A percentile compares a stretch with the other conserved stretches of the same genome.
These are phyloP conservation scores for Drosophila bipectinata DNA, from an alignment of 1,140 invertebrate species.

Conservation along the genomic window DNA sequence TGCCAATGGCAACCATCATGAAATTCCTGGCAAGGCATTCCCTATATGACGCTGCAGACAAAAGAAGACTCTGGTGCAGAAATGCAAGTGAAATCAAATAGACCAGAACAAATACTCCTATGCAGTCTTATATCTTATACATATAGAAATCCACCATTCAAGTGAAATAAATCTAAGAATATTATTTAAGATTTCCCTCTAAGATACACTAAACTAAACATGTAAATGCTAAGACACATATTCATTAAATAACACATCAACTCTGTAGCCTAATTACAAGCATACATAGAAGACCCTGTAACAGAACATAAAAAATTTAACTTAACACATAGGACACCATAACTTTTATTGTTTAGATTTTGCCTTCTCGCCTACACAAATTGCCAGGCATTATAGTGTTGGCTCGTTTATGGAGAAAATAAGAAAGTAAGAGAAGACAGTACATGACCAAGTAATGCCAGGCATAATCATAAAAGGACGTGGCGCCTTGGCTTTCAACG, in stretches of 20 bases:
- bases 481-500: conserved; percentile 31
- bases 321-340: background rate
- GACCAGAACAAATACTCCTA: conserved; percentile 11
- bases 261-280: background rate
- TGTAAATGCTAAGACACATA: background rate
- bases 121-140: background rate
- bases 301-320: conserved; percentile 1
- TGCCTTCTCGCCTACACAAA: conserved; percentile 16
- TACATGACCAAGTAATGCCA: conserved; percentile 51
- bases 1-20: conserved; percentile 37
- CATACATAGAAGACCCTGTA: background rate
- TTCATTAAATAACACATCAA: background rate
- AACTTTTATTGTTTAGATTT: conserved; percentile 10
- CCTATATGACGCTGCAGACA: conserved; percentile 12
- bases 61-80: background rate
- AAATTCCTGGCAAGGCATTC: conserved; percentile 32
- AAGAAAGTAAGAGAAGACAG: conserved; percentile 27
- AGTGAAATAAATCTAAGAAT: background rate
- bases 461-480: conserved; percentile 63
- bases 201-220: too few species aligned
- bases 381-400: conserved; percentile 29
- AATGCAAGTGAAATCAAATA: conserved; percentile 36
- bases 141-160: background rate
- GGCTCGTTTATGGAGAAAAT: conserved; percentile 5
- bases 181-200: background rate